Percentiles rank a stretch among this genome's conserved stretches.
phyloP scores from a whole-genome alignment of 2,888 invertebrate genomes.

The Chaitophorus viminalis region DNA sequence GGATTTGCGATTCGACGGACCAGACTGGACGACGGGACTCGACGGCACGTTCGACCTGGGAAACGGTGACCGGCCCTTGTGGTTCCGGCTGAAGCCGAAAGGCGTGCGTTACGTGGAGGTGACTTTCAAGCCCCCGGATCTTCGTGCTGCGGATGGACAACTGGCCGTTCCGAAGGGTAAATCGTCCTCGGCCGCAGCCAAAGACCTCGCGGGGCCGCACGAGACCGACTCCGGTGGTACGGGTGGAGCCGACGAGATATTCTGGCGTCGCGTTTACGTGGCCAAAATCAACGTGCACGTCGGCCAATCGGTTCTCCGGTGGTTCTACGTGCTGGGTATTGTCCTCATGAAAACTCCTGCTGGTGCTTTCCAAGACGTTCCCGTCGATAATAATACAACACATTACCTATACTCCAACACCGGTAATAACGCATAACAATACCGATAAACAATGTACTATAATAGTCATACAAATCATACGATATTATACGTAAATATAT shows the following conservation, averaged over 20 bases:
- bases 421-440: too few species aligned
- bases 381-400: too few species aligned
- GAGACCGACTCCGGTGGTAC: neutral
- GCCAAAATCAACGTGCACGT: conserved; percentile 53
- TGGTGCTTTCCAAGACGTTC: neutral
- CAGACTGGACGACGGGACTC: neutral
- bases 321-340: conserved; percentile 19
- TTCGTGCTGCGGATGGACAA: neutral
- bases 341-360: neutral
- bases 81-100: conserved; percentile 8
- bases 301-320: conserved; percentile 10
- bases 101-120: neutral
- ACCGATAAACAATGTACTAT: too few species aligned
- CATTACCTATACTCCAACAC: too few species aligned
- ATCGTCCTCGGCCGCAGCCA: neutral
- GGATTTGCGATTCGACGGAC: neutral
- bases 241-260: neutral
- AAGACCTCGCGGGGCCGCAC: neutral
- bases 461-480: too few species aligned
- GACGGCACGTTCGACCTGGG: conserved; percentile 30
- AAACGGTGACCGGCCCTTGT: conserved; percentile 9
- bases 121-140: neutral
- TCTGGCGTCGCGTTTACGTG: conserved; percentile 13
- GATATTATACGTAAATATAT: too few species aligned
- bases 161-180: neutral